Evolutionary conservation across 2,888 invertebrate genomes (phyloP), one percentile per base, ranked within the genome.

Genomic region (Agrochola macilenta): DNA sequence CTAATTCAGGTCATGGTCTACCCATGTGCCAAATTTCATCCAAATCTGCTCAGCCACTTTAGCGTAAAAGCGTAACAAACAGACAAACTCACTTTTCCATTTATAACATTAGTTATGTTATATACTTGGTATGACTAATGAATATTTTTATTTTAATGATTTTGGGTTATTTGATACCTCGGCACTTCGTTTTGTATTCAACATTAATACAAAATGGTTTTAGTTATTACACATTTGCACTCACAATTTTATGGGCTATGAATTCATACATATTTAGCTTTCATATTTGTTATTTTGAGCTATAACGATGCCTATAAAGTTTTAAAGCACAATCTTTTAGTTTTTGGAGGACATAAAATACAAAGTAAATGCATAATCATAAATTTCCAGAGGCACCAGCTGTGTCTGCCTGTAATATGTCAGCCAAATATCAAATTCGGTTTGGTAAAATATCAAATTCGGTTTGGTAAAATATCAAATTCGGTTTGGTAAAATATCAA

Each of bases 251-350:
- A 79, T 75, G 43, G 46, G 26, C 61, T 26, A 75, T 66, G 30
- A 75, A 81, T 2, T 23, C 8, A 35, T 81, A 49, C 39, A 81
- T 68, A 81, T 81, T 74, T 54, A 57, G 46, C 61, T 35, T 76
- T 68, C 26, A 76, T 49, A 63, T 76, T 63, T 82, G 26, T 76
- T 81, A 79, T 79, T 82, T 68, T 76, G 2, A 43, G 49, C 17
- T n/a, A 9, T 49, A 81, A 76, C 26, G 17, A 23, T 35, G 35
- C 9, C n/a, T n/a, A 58, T 69, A 64, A 66, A 61, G 54, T 64
- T 39, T 64, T 64, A 64, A 58, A 79, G 23, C 63, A 35, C 17
- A 68, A 81, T 52, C 20, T 8, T 75, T 81, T 46, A 35, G 12
- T 58, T 57, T 39, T 65, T 65, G 8, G 2, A 66, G 35, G 35